Evolutionary conservation across 2,113 vertebrate species (phyloP).

Genomic region (Thunnus maccoyii): DNA sequence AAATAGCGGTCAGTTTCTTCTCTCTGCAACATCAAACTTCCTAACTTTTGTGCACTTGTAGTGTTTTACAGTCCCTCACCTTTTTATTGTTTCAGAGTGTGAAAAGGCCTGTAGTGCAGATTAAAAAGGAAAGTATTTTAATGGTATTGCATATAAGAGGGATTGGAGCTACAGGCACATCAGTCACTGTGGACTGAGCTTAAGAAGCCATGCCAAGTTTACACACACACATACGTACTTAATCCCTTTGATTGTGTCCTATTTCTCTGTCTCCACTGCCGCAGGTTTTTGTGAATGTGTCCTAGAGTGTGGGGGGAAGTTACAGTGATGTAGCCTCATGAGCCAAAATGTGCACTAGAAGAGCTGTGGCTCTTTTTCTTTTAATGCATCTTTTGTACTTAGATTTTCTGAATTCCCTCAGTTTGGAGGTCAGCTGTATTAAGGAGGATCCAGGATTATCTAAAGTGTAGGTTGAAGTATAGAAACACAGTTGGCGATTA

Average conservation of each 20-base stretch:
- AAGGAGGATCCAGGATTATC: conserved; percentile 47
- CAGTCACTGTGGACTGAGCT: conserved; percentile 63
- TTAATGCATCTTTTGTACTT: conserved; percentile 61
- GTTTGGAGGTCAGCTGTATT: conserved; percentile 54
- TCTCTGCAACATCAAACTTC: conserved; percentile 12
- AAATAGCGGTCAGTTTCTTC: not conserved
- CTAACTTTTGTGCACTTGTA: not conserved
- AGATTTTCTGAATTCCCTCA: conserved; percentile 40
- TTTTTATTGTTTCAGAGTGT: conserved; percentile 40
- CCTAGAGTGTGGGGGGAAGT: conserved; percentile 51
- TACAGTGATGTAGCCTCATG: conserved; percentile 56
- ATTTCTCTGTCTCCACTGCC: conserved; percentile 64
- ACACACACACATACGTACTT: conserved; percentile 44
- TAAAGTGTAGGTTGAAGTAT: conserved; percentile 31
- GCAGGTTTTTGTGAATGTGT: conserved; percentile 66
- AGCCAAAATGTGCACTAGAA: conserved; percentile 54
- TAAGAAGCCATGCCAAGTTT: conserved; percentile 69
- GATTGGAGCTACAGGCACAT: conserved; percentile 64
- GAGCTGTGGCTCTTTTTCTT: conserved; percentile 52
- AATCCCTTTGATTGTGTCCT: conserved; percentile 79
- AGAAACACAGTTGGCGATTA: conserved; percentile 14
- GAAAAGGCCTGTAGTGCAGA: conserved; percentile 54
- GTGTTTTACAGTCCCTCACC: conserved; percentile 29
- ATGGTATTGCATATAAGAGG: conserved; percentile 64
- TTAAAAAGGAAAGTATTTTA: conserved; percentile 59